phyloP scores from a whole-genome alignment of 2,797 vertebrate genomes.

The Microctenopoma stevenorrisi region DNA sequence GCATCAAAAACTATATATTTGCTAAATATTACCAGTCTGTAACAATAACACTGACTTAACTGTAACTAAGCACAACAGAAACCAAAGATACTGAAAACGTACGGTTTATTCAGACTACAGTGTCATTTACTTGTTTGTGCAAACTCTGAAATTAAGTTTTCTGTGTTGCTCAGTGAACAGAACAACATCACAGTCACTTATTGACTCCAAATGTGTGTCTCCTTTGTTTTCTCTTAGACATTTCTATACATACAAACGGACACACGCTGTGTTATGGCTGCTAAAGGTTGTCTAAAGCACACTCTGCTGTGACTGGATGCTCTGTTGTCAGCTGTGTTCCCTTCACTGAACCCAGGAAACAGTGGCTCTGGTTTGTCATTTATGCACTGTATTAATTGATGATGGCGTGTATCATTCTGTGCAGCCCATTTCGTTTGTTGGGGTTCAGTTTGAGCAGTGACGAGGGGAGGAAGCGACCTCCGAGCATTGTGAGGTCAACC shows the following conservation, averaged over 20 bases:
- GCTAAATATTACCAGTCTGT: conserved; percentile 28
- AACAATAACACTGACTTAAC: conserved; percentile 31
- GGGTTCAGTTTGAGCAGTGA: neutral
- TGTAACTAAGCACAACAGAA: conserved; percentile 16
- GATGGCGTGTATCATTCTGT: neutral
- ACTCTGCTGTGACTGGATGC: conserved; percentile 8
- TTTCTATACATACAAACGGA: conserved; percentile 1
- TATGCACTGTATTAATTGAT: neutral
- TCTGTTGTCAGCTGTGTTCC: conserved; percentile 9
- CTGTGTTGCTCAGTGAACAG: neutral
- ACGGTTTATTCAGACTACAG: neutral
- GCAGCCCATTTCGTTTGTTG: neutral
- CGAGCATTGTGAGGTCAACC: conserved; percentile 32
- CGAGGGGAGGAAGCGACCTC: conserved; percentile 33
- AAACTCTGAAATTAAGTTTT: neutral
- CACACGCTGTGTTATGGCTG: neutral
- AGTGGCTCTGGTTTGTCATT: conserved; percentile 12
- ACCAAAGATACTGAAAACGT: neutral
- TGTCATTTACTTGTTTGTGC: neutral
- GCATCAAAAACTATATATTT: neutral
- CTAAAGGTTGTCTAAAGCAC: neutral
- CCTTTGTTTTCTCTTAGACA: neutral
- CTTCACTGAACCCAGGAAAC: conserved; percentile 37
- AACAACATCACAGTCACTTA: neutral
- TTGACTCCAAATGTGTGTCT: neutral